Evolutionary conservation across 2,113 vertebrate species (phyloP), one percentile per base, ranked within the genome.

Genomic region (Tyto alba): DNA sequence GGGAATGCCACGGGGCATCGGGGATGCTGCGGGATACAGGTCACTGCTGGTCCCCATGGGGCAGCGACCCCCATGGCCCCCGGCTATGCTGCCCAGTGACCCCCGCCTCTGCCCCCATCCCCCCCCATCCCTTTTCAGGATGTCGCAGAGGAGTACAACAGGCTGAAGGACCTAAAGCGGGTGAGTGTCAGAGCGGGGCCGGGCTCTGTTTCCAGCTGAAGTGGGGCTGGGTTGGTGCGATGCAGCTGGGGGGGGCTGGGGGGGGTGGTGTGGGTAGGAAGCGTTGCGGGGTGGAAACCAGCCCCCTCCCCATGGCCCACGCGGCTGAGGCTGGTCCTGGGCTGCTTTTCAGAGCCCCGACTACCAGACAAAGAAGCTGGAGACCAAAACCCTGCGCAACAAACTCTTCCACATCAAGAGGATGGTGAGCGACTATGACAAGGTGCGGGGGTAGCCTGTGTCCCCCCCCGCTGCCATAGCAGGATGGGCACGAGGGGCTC

Each of bases 371-470:
- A 99, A 98, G 95, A 99, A 98, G 59, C 96, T 64, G 66, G 97
- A 97, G 80, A 98, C 96, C 94, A 98, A 97, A 93, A 97, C 98
- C 34, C 97, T 98, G 7, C 95, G 98, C 57, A 98, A 97, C 64
- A 98, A 99, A 91, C 98, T 99, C 43, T 98, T 98, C 95, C 98
- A 99, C 94, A 98, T 99, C 97, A 99, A 99, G 85, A 93, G 90
- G 60, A 97, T 99, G 97, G 98, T 99, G 78, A 98, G 98, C 93
- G 95, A 97, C 77, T 99, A 98, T 6, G 99, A 99, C 97, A 97
- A 98, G 73, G 96, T 95, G 52, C 94, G 98, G 34, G 98, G 97
- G 20, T 98, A 97, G 84, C 55, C 29, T 6, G 12, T 12, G 47
- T 10, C 25, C 16, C 26, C 27, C 15, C 18, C 56, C 7, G 8